phyloP scores from a whole-genome alignment of 2,797 vertebrate genomes.

The Sebastes kiyomatsui region DNA sequence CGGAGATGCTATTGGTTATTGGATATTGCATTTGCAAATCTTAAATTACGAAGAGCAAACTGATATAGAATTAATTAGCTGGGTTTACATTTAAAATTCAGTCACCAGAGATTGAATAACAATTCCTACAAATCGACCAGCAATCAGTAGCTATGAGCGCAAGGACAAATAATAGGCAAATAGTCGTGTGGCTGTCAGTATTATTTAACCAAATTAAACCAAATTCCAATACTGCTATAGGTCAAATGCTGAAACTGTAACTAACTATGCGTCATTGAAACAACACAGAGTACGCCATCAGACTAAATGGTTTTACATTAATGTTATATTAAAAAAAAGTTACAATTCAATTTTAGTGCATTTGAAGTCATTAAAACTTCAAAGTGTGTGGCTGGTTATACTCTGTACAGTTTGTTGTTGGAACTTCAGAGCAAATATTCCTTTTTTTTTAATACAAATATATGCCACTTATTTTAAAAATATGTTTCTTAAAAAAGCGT shows the following conservation, averaged over 20 bases:
- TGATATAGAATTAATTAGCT: neutral
- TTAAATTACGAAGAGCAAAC: neutral
- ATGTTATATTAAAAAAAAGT: neutral
- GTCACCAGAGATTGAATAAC: neutral
- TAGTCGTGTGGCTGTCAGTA: neutral
- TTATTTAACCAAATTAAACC: neutral
- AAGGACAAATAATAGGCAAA: neutral
- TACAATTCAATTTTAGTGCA: neutral
- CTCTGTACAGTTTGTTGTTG: no score
- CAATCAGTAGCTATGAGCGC: neutral
- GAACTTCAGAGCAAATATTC: neutral
- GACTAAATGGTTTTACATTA: neutral
- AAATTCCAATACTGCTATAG: neutral
- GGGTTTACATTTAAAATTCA: neutral
- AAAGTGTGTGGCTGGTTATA: neutral
- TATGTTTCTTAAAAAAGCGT: neutral
- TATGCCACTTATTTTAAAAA: neutral
- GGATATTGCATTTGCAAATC: neutral
- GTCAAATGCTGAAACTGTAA: neutral
- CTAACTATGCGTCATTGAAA: neutral
- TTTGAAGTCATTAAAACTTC: neutral
- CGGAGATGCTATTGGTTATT: neutral
- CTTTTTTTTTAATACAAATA: fast-evolving
- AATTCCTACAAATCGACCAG: neutral
- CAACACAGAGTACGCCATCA: neutral